Conservation (phyloP, 2,797 vertebrate species). For the Potorous gilbertii region DNA sequence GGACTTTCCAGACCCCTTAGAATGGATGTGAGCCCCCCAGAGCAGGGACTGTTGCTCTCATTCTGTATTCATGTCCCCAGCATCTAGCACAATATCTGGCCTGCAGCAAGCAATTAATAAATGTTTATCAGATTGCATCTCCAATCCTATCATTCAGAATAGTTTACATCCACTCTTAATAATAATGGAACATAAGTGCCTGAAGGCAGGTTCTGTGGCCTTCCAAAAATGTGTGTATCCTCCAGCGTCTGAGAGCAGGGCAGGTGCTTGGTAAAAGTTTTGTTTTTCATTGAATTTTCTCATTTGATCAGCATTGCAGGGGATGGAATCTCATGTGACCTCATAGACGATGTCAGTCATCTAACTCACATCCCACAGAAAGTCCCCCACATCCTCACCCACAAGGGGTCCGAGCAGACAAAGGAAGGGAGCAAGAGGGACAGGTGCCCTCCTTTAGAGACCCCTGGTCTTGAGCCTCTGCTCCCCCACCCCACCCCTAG, state of each 20-base stretch:
- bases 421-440: not conserved
- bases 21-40: not conserved
- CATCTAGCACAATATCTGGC: too few relatives aligned
- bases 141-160: not conserved
- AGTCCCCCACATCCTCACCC: not conserved
- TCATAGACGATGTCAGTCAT: not conserved
- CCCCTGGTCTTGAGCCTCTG: not conserved
- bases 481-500: not conserved
- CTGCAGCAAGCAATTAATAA: not conserved
- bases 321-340: not conserved
- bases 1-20: not conserved
- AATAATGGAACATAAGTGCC: not conserved
- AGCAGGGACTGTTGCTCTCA: too few relatives aligned
- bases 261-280: not conserved
- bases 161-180: not conserved
- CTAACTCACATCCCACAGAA: not conserved
- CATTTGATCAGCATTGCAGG: not conserved
- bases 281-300: not conserved
- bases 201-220: not conserved
- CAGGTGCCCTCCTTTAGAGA: not conserved
- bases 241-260: not conserved
- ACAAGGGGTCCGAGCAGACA: not conserved
- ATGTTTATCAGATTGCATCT: not conserved
- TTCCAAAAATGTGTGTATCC: not conserved
- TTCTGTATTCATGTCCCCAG: not conserved